Conservation (phyloP, 2,797 vertebrate genomes). For the Hemibagrus guttatus region DNA sequence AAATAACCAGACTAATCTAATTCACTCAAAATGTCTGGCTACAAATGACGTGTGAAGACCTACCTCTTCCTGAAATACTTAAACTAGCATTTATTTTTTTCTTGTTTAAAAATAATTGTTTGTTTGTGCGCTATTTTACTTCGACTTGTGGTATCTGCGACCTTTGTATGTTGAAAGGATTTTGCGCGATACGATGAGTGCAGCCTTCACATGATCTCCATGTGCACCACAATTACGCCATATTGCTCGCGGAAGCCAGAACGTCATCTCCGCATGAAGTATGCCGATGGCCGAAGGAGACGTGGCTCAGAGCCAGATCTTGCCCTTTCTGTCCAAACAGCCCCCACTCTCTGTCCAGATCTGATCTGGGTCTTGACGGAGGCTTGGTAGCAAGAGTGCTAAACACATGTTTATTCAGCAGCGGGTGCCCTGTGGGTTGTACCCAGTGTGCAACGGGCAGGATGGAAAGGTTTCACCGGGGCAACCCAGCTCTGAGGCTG, state of each 20-base stretch:
- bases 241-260: constrained; percentile 9
- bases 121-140: too few relatives aligned
- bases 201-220: not conserved
- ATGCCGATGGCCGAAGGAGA: constrained; percentile 26
- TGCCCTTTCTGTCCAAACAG: constrained; percentile 40
- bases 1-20: not conserved
- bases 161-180: too few relatives aligned
- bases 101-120: too few relatives aligned
- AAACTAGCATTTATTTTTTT: too few relatives aligned
- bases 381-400: constrained; percentile 51
- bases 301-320: constrained; percentile 43
- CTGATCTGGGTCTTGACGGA: constrained; percentile 26
- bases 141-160: too few relatives aligned
- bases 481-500: constrained; percentile 40
- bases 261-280: constrained; percentile 4
- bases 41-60: too few relatives aligned
- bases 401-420: constrained; percentile 57
- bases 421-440: constrained; percentile 42
- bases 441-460: constrained; percentile 51
- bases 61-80: too few relatives aligned
- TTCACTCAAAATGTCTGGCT: too few relatives aligned
- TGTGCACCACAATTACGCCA: not conserved
- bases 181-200: not conserved
- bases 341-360: constrained; percentile 33
- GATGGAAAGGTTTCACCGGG: constrained; percentile 48